A percentile compares a stretch with the other conserved stretches of the same genome.
These are phyloP conservation scores for Echiichthys vipera DNA, from an alignment of 2,797 vertebrate species.

Conservation along the genomic window DNA sequence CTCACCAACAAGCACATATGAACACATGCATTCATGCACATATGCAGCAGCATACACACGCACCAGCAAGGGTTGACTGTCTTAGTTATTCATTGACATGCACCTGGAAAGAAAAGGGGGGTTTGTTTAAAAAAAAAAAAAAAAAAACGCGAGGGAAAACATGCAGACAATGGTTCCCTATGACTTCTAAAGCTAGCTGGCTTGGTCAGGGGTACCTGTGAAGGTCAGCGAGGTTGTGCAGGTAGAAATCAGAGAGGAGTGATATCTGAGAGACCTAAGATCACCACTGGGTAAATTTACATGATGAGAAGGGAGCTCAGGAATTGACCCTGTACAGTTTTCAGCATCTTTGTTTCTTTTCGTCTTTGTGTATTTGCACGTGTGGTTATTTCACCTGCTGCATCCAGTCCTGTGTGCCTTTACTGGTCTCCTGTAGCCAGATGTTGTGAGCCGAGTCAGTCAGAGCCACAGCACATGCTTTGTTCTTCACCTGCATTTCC, in stretches of 20 bases:
- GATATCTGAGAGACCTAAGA: conserved; percentile 24
- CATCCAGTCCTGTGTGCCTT: conserved; percentile 96
- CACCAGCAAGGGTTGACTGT: conserved; percentile 54
- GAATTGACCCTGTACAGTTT: conserved; percentile 9
- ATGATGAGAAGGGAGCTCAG: conserved; percentile 33
- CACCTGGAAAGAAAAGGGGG: conserved; percentile 58
- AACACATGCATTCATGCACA: conserved; percentile 33
- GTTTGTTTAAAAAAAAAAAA: conserved; percentile 21
- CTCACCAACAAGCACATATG: conserved; percentile 45
- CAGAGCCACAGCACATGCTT: conserved; percentile 93
- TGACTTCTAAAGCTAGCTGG: conserved; percentile 51
- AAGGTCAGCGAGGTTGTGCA: conserved; percentile 48
- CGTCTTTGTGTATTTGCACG: conserved; percentile 5
- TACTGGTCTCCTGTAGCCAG: conserved; percentile 96
- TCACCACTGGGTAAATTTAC: conserved; percentile 29
- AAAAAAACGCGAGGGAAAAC: conserved; percentile 30
- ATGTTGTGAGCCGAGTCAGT: conserved; percentile 98
- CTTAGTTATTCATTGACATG: conserved; percentile 78
- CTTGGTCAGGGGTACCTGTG: conserved; percentile 50
- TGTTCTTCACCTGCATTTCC: conserved; percentile 93
- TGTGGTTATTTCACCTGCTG: conserved; percentile 88
- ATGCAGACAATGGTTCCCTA: conserved; percentile 56
- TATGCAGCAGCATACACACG: conserved; percentile 30
- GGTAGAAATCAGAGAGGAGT: conserved; percentile 38
- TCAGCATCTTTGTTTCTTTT: conserved; percentile 17